Percentiles rank a stretch among this genome's conserved stretches.
These are phyloP conservation scores for Motacilla tschutschensis DNA, from an alignment of 2,113 vertebrate genomes.

Conservation along the genomic window DNA sequence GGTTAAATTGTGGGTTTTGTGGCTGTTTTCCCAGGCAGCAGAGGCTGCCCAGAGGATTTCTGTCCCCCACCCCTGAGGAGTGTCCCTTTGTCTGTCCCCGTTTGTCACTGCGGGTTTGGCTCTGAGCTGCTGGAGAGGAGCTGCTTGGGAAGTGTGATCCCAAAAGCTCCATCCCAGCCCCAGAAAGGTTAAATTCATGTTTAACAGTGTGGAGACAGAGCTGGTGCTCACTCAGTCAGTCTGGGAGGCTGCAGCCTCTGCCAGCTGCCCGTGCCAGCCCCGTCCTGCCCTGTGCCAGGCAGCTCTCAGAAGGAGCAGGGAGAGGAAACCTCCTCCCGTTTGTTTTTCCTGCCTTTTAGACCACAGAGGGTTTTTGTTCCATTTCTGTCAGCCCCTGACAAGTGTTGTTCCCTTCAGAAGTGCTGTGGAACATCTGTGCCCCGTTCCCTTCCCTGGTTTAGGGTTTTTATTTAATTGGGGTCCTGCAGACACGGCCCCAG, in stretches of 20 bases:
- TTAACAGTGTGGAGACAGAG: not conserved
- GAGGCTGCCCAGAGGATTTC: fast-evolving
- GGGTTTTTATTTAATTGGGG: fast-evolving
- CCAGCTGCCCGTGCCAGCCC: not conserved
- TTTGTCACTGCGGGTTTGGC: not conserved
- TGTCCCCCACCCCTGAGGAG: not conserved
- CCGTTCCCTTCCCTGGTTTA: not conserved
- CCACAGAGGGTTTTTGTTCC: not conserved
- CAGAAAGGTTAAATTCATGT: not conserved
- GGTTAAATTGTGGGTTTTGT: fast-evolving
- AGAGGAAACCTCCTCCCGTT: not conserved
- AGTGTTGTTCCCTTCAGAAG: not conserved
- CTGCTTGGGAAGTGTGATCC: not conserved
- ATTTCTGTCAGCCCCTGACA: not conserved
- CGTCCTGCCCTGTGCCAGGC: not conserved
- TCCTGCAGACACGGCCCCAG: fast-evolving
- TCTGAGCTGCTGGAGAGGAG: fast-evolving
- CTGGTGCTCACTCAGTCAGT: not conserved
- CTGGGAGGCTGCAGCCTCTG: not conserved
- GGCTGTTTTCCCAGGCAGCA: not conserved
- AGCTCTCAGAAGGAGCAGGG: not conserved
- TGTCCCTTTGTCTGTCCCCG: fast-evolving
- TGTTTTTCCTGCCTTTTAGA: not conserved
- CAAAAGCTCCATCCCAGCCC: fast-evolving
- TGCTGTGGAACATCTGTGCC: not conserved